Evolutionary conservation across 2,888 invertebrate genomes (phyloP).

Genomic region (Dioctria linearis): DNA sequence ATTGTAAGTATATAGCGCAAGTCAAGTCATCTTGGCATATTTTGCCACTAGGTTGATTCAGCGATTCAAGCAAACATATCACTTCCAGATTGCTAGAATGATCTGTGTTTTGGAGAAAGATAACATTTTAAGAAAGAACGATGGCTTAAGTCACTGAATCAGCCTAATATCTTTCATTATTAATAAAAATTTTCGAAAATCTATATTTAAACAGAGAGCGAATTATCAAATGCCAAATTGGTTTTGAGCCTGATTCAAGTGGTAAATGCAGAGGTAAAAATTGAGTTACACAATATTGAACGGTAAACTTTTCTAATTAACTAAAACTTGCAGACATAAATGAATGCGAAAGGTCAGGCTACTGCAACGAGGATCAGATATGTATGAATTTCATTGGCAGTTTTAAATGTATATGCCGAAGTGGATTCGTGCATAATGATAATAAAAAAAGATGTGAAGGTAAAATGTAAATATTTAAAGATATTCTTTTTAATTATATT

Average conservation of each 20-base stretch:
- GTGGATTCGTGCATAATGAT: conserved; percentile 69
- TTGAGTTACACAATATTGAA: neutral
- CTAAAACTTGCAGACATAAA: conserved; percentile 54
- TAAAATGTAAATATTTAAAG: neutral
- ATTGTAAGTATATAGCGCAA: conserved; percentile 51
- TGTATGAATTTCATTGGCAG: conserved; percentile 76
- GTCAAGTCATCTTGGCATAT: neutral
- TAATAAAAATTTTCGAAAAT: too few species aligned
- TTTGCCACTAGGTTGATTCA: too few species aligned
- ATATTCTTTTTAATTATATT: neutral
- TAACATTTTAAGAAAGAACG: too few species aligned
- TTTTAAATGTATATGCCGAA: conserved; percentile 75
- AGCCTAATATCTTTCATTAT: too few species aligned
- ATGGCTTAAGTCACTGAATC: too few species aligned
- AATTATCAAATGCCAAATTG: conserved; percentile 53
- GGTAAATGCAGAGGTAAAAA: conserved; percentile 54
- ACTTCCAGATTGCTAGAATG: too few species aligned
- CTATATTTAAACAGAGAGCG: conserved; percentile 42
- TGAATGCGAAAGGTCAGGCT: conserved; percentile 62
- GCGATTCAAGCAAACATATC: too few species aligned
- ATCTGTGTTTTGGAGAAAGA: too few species aligned
- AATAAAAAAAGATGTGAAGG: conserved; percentile 67
- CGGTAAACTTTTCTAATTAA: neutral
- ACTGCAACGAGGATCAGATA: conserved; percentile 74
- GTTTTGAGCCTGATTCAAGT: conserved; percentile 39